A percentile compares a stretch with the other conserved stretches of the same genome.
Evolutionary conservation across 2,797 vertebrate species (phyloP).

Genomic region (Microtus obscurus): DNA sequence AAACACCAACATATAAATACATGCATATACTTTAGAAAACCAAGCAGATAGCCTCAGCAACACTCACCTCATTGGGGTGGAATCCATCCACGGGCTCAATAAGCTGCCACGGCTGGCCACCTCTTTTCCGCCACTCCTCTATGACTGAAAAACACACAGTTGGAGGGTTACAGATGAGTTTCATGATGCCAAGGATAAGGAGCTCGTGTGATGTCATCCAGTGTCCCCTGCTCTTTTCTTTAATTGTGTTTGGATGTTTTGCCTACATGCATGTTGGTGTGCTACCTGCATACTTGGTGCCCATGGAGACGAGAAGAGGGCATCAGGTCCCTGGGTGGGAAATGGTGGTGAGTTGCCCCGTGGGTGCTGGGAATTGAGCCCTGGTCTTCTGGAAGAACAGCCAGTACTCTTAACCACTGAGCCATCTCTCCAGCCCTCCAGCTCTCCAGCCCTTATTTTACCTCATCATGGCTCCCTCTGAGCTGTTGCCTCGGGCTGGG

Average conservation of each 20-base stretch:
- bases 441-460: neutral
- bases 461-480: neutral
- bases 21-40: neutral
- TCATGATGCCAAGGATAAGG: accelerated
- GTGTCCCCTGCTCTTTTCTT: neutral
- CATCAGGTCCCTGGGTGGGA: neutral
- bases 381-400: neutral
- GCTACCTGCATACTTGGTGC: neutral
- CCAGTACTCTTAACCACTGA: neutral
- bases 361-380: neutral
- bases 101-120: conserved; percentile 88
- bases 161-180: neutral
- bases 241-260: neutral
- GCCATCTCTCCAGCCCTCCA: neutral
- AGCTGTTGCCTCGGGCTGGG: neutral
- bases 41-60: neutral
- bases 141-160: conserved; percentile 75
- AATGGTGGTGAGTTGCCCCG: neutral
- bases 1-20: neutral
- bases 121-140: conserved; percentile 84
- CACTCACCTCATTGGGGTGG: conserved; percentile 89
- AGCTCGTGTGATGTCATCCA: accelerated
- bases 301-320: neutral
- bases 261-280: neutral
- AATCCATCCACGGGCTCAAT: conserved; percentile 89